Percentiles rank a stretch among this genome's conserved stretches.
Evolutionary conservation across 2,888 invertebrate genomes (phyloP).

Genomic region (Folsomia manolachei): DNA sequence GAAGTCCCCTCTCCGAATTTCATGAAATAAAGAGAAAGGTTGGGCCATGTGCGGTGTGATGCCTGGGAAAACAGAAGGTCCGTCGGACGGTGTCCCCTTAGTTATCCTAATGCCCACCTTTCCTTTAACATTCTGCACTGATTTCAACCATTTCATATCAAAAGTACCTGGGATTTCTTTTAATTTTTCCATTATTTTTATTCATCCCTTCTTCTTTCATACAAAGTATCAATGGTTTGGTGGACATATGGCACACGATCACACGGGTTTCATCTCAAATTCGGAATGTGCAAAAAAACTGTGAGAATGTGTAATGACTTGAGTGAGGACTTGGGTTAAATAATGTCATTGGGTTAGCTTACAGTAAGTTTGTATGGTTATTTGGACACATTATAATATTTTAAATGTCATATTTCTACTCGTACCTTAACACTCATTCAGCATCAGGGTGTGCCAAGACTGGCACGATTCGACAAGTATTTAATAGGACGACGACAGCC

Average conservation of each 20-base stretch:
- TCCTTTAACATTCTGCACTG: conserved; percentile 1
- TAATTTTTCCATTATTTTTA: no score
- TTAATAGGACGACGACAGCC: background rate
- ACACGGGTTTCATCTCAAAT: background rate
- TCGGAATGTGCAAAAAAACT: conserved; percentile 3
- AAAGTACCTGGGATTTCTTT: no score
- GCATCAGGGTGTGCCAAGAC: background rate
- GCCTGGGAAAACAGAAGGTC: conserved; percentile 14
- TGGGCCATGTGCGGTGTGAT: background rate
- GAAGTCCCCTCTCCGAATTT: background rate
- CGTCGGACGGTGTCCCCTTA: conserved; percentile 7
- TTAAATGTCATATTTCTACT: background rate
- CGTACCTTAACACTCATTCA: background rate
- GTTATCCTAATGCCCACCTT: background rate
- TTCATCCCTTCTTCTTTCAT: no score
- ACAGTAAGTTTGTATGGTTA: no score
- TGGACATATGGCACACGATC: conserved; percentile 7
- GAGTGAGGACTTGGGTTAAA: no score
- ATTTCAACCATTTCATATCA: background rate
- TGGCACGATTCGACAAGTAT: background rate
- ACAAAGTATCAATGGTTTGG: background rate
- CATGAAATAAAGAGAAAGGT: no score
- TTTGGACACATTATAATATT: no score
- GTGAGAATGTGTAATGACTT: background rate
- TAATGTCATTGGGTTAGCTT: background rate